These are phyloP conservation scores for Stenurella melanura DNA, from an alignment of 2,888 invertebrate genomes.

Conservation along the genomic window DNA sequence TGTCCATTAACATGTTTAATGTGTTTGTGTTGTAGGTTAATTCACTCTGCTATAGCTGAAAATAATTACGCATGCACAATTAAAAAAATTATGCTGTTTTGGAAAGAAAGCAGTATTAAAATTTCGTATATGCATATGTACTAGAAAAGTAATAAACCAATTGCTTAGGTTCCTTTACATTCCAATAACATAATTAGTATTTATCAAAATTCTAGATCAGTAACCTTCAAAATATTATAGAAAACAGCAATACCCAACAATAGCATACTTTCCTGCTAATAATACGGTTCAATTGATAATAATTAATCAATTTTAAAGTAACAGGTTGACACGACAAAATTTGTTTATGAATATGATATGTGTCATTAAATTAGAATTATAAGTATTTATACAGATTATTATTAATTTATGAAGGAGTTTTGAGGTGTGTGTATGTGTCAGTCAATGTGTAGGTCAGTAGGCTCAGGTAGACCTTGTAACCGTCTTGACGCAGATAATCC, in stretches of 20 bases:
- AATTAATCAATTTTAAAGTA: neutral
- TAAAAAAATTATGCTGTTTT: neutral
- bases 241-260: neutral
- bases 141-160: neutral
- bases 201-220: neutral
- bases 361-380: conserved; percentile 2
- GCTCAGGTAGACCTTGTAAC: neutral
- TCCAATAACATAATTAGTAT: neutral
- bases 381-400: neutral
- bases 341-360: neutral
- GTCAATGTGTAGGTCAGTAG: conserved; percentile 39
- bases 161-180: neutral
- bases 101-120: neutral
- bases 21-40: too few species aligned
- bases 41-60: too few species aligned
- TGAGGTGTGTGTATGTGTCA: conserved; percentile 32
- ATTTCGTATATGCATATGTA: neutral
- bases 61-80: neutral
- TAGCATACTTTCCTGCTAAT: neutral
- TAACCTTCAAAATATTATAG: neutral
- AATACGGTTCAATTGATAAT: neutral
- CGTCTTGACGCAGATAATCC: neutral
- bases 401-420: conserved; percentile 2
- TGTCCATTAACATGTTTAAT: too few species aligned
- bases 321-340: neutral